These are phyloP conservation scores for Vidua chalybeata DNA, from an alignment of 2,113 vertebrate species.

Conservation along the genomic window DNA sequence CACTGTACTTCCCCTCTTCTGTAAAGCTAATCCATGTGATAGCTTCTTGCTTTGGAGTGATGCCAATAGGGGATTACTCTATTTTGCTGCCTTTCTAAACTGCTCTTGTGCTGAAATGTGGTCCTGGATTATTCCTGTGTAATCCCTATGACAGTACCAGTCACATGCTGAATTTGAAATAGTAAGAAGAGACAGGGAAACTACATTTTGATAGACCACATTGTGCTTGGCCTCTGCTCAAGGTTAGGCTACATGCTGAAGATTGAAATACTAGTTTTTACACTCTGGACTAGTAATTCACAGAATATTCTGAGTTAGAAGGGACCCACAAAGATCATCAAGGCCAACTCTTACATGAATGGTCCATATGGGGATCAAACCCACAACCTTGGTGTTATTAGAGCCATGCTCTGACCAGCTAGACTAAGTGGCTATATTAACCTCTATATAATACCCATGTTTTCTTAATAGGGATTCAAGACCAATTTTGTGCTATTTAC, in stretches of 20 bases:
- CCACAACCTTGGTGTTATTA: not conserved
- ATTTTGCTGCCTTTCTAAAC: constrained; percentile 1
- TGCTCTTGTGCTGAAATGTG: not conserved
- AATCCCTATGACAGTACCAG: not conserved
- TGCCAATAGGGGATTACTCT: constrained; percentile 8
- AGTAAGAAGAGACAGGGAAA: not conserved
- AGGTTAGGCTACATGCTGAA: not conserved
- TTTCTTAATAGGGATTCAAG: not conserved
- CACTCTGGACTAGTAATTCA: not conserved
- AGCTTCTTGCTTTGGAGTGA: not conserved
- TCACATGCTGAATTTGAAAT: not conserved
- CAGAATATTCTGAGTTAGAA: not conserved
- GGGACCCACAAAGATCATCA: not conserved
- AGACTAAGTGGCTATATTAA: not conserved
- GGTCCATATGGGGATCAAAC: not conserved
- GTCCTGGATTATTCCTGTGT: constrained; percentile 32
- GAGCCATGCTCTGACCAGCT: not conserved
- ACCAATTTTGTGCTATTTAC: not conserved
- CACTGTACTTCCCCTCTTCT: not conserved
- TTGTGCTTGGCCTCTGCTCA: not conserved
- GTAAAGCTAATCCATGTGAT: not conserved
- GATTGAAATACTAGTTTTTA: not conserved
- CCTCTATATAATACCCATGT: not conserved
- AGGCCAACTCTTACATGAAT: not conserved
- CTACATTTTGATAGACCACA: not conserved